Evolutionary conservation across 2,797 vertebrate species (phyloP), one percentile per base, ranked within the genome.

Genomic region (Thunnus albacares): DNA sequence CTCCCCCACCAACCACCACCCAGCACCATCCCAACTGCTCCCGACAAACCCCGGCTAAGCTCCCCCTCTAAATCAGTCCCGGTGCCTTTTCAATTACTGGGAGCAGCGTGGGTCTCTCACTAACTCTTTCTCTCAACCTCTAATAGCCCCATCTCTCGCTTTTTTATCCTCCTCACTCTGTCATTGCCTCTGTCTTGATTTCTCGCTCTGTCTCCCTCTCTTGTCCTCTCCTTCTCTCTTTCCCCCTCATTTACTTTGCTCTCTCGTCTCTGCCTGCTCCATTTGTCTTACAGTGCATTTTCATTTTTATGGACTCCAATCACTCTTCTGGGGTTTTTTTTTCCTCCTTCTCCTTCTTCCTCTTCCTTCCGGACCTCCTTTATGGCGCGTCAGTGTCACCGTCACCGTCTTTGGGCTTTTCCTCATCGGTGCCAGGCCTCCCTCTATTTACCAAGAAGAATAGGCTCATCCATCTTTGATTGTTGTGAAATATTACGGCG

Each of bases 401-500:
- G 47, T 81, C 83, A 56, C 82, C 35, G 65, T 84, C 83, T 81
- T 59, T 62, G 66, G 85, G 75, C 69, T 80, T 77, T 80, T 81
- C 74, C 80, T 87, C 80, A 73, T 70, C 17, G 51, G 63, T 63
- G 77, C 75, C 86, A 58, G 72, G 63, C 81, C 85, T 79, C 75
- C 78, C 81, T 86, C 82, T 86, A 81, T 90, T 92, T 90, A 90
- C 90, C 85, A 69, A 72, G 81, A 85, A 88, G 84, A 93, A 90
- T 81, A 83, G 83, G 60, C 91, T 90, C 91, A 94, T 95, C 91
- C 86, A 92, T 93, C 91, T 93, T 90, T 91, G 90, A 91, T 91
- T 91, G 89, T 90, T 89, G 89, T 92, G 90, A 94, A 92, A 94
- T 94, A 95, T 94, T 92, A 92, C 79, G 64, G 79, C 49, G 56